Percentiles rank a stretch among this genome's conserved stretches.
Conservation (phyloP, 23 tunicate species). For the Halocynthia roretzi region DNA sequence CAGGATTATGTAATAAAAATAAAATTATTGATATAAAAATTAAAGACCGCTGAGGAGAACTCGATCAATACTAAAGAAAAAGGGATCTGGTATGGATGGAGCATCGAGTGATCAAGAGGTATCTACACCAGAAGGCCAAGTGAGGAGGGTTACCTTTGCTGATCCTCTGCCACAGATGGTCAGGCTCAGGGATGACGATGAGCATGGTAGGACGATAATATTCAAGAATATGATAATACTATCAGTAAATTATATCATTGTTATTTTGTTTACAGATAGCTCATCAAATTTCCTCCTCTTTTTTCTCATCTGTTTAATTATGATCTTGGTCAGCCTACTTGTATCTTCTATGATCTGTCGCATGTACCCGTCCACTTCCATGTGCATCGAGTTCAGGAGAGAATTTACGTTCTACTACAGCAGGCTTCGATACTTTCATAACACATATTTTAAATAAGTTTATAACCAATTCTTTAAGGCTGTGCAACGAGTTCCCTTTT, state of each 20-base stretch:
- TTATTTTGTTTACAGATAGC: conserved; percentile 11
- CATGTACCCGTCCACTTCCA: conserved; percentile 11
- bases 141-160: conserved; percentile 16
- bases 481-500: too few species aligned
- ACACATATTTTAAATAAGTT: neutral
- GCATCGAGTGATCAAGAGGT: neutral
- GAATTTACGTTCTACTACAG: conserved; percentile 23
- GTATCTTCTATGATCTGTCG: conserved; percentile 13
- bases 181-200: conserved; percentile 22
- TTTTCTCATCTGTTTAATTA: conserved; percentile 11
- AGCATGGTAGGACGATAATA: neutral
- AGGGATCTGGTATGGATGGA: neutral
- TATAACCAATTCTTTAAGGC: too few species aligned
- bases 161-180: conserved; percentile 29
- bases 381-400: conserved; percentile 13
- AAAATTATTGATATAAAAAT: neutral
- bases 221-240: neutral
- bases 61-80: conserved; percentile 19
- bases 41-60: conserved; percentile 11
- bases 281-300: conserved; percentile 16
- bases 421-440: conserved; percentile 14
- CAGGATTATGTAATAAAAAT: neutral
- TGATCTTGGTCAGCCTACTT: conserved; percentile 14
- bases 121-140: neutral
- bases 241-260: neutral